Percentiles rank a stretch among this genome's conserved stretches.
These are phyloP conservation scores for Pipa parva DNA, from an alignment of 2,113 vertebrate genomes.

Conservation along the genomic window DNA sequence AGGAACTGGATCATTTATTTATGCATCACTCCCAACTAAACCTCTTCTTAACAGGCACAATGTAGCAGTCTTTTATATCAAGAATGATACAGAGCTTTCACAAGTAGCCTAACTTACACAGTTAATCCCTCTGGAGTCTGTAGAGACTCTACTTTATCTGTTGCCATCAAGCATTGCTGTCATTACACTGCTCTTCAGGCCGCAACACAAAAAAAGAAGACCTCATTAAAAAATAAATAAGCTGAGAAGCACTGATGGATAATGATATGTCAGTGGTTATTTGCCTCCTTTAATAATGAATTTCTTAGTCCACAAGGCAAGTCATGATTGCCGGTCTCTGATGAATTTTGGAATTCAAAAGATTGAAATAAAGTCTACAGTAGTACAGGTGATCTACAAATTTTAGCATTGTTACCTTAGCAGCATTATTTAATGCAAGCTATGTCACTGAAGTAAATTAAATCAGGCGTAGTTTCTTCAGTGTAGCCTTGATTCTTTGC, in stretches of 20 bases:
- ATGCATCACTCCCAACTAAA: too few species aligned
- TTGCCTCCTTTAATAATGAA: conserved; percentile 14
- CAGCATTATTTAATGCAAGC: too few species aligned
- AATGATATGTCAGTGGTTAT: conserved; percentile 24
- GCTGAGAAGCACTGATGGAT: conserved; percentile 24
- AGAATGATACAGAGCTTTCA: too few species aligned
- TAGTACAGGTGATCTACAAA: too few species aligned
- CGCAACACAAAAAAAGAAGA: conserved; percentile 17
- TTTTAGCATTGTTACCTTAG: too few species aligned
- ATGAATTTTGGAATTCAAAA: conserved; percentile 3
- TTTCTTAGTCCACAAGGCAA: conserved; percentile 19
- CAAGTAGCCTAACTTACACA: conserved; percentile 32
- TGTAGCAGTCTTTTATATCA: too few species aligned
- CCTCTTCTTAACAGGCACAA: too few species aligned
- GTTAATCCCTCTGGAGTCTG: conserved; percentile 19
- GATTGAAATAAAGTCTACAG: background rate
- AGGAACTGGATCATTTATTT: too few species aligned
- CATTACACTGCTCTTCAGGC: conserved; percentile 8
- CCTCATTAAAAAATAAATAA: conserved; percentile 40
- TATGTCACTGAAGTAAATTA: too few species aligned
- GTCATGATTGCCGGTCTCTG: conserved; percentile 15
- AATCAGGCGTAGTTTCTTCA: too few species aligned
- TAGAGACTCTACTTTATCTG: conserved; percentile 14
- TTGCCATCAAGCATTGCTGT: conserved; percentile 23
- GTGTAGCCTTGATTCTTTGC: too few species aligned